These are phyloP conservation scores for Caiman crocodilus DNA, from an alignment of 2,797 vertebrate genomes.

Conservation along the genomic window DNA sequence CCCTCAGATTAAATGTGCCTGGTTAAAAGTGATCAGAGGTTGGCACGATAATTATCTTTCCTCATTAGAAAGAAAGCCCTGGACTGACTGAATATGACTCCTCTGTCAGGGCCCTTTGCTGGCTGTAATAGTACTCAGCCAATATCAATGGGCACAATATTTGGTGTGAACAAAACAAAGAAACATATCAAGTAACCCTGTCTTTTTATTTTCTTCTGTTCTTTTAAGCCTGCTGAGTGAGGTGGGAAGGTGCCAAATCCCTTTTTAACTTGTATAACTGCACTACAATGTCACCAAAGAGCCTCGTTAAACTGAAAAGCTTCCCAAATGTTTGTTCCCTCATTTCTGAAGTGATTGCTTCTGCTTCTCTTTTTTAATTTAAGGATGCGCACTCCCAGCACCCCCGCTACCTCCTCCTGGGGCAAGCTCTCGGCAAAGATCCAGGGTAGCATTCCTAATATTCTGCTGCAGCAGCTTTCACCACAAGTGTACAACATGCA, in stretches of 20 bases:
- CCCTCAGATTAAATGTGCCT: not conserved
- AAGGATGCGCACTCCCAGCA: not conserved
- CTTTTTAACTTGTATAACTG: conserved; percentile 69
- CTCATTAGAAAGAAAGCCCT: conserved; percentile 41
- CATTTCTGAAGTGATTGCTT: conserved; percentile 61
- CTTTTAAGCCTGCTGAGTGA: conserved; percentile 53
- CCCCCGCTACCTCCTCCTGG: not conserved
- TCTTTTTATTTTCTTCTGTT: conserved; percentile 63
- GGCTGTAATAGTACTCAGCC: conserved; percentile 2
- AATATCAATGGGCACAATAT: conserved; percentile 30
- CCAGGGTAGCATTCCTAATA: not conserved
- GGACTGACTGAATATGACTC: conserved; percentile 19
- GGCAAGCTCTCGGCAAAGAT: not conserved
- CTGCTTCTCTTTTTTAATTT: conserved; percentile 35
- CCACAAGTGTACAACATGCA: rapidly evolving
- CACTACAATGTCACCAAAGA: conserved; percentile 70
- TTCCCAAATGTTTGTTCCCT: conserved; percentile 70
- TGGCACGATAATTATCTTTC: conserved; percentile 43
- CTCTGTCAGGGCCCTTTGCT: conserved; percentile 32
- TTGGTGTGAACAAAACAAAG: conserved; percentile 43
- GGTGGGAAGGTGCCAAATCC: conserved; percentile 71
- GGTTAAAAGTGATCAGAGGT: conserved; percentile 36
- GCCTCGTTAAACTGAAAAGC: conserved; percentile 62
- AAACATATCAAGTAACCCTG: conserved; percentile 22
- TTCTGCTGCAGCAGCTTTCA: not conserved